phyloP scores from a whole-genome alignment of 2,888 invertebrate species.

The Drosophila siamana region DNA sequence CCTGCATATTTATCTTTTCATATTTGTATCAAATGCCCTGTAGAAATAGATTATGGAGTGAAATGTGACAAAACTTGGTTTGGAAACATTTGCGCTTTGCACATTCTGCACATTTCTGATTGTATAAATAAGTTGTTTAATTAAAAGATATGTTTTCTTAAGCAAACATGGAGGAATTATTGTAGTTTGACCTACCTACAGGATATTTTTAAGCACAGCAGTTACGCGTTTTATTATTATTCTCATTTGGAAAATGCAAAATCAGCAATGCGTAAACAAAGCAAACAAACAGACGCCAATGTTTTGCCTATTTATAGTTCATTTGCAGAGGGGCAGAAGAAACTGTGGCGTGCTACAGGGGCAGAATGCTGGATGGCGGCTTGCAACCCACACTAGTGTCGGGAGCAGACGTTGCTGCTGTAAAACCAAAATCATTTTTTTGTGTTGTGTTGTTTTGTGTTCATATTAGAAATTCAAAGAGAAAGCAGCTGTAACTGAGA shows the following conservation, averaged over 20 bases:
- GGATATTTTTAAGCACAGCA: conserved; percentile 1
- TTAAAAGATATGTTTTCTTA: too few relatives aligned
- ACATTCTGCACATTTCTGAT: neutral
- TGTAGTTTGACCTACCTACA: neutral
- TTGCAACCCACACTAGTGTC: conserved; percentile 18
- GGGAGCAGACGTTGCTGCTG: conserved; percentile 21
- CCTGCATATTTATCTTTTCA: neutral
- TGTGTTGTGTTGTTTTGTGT: neutral
- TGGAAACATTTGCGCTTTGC: neutral
- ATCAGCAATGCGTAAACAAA: conserved; percentile 59
- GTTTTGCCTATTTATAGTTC: conserved; percentile 63
- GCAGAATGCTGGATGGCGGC: neutral
- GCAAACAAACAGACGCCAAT: conserved; percentile 46
- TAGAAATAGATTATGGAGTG: neutral
- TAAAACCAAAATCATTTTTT: conserved; percentile 20
- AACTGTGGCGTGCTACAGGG: neutral
- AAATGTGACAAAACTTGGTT: too few relatives aligned
- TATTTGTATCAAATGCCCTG: conserved; percentile 6
- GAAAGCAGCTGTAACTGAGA: conserved; percentile 18
- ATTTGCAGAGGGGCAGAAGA: conserved; percentile 31
- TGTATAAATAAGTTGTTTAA: neutral
- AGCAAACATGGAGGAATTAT: neutral
- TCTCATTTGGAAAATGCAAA: conserved; percentile 46
- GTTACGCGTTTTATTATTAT: conserved; percentile 9
- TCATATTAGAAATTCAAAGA: conserved; percentile 61